phyloP scores from a whole-genome alignment of 2,113 vertebrate genomes.

The Oryctolagus cuniculus region mOryCun1.1 NC_091442.1:57036501-57037000 shows the following conservation, averaged over 20 bases:
- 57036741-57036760: background rate
- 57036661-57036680: background rate
- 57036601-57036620: conserved; percentile 1
- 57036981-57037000: too few relatives aligned
- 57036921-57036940: too few relatives aligned
- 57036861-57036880: too few relatives aligned
- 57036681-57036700: background rate
- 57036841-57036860: too few relatives aligned
- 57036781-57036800: background rate
- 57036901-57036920: too few relatives aligned
- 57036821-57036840: too few relatives aligned
- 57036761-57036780: background rate
- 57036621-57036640: background rate
- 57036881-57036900: too few relatives aligned
- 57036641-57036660: background rate
- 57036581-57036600: background rate
- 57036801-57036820: too few relatives aligned
- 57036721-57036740: background rate
- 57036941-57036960: too few relatives aligned
- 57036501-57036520: background rate
- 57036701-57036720: background rate
- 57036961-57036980: too few relatives aligned
- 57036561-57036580: background rate
- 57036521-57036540: background rate
- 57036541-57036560: background rate